phyloP scores from a whole-genome alignment of 2,113 vertebrate species.

The Podilymbus podiceps region DNA sequence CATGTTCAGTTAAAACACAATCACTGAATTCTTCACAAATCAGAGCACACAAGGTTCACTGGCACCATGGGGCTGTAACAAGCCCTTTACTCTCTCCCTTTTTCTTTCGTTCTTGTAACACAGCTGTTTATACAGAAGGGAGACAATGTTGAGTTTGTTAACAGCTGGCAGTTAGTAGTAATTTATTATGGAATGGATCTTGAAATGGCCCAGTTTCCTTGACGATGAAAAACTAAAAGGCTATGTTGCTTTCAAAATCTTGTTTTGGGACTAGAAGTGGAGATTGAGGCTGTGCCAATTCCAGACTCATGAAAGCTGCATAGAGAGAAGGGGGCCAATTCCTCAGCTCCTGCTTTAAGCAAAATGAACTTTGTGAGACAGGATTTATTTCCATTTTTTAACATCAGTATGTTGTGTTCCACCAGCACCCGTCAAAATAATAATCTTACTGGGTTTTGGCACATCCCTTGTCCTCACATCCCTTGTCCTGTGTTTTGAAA shows the following conservation, averaged over 20 bases:
- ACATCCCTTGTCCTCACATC: no score
- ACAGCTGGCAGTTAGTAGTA: slow-evolving; percentile 27
- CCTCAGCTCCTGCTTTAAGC: background rate
- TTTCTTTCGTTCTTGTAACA: slow-evolving; percentile 32
- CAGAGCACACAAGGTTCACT: slow-evolving; percentile 9
- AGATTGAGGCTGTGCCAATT: slow-evolving; percentile 3
- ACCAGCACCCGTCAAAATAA: background rate
- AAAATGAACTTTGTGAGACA: background rate
- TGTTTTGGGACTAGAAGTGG: background rate
- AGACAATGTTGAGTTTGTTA: slow-evolving; percentile 55
- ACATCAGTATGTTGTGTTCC: background rate
- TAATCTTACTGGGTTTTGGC: background rate
- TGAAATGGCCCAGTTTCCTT: slow-evolving; percentile 24
- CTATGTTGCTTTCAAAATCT: slow-evolving; percentile 41
- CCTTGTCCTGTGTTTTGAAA: background rate
- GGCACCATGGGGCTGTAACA: background rate
- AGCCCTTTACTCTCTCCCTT: slow-evolving; percentile 30
- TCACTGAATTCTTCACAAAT: slow-evolving; percentile 6
- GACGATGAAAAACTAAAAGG: background rate
- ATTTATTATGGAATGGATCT: slow-evolving; percentile 21
- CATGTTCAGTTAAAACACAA: background rate
- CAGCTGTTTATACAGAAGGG: slow-evolving; percentile 44
- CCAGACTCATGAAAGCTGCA: background rate
- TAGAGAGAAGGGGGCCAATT: background rate
- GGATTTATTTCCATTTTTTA: background rate